Base-by-base conservation (phyloP, 2,888 invertebrate genomes). In the Schizaphis graminum region DNA sequence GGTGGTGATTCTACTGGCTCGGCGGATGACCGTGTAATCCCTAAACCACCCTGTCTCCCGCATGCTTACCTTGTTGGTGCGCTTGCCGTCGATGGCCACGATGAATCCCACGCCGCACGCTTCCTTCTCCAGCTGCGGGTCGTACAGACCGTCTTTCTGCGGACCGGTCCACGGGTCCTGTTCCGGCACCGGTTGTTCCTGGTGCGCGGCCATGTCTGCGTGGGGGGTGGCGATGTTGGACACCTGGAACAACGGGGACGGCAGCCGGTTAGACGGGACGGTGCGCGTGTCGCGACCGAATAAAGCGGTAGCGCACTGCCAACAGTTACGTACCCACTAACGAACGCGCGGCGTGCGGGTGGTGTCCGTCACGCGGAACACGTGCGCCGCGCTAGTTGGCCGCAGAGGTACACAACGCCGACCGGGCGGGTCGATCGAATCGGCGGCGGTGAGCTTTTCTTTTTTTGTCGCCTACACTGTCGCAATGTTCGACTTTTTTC, bases 101-200 rank as follows among this genome's bases (percentile, higher is more conserved):
- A 99, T 98, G 96, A 99, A 99, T 95, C 99, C 99, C 96, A 99
- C 99, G 95, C 99, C 99, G 96, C 99, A 99, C 95, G 99, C 99
- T 96, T 99, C 99, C 96, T 98, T 98, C 96, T 99, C 99, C 96
- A 98, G 97, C 96, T 97, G 97, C 94, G 99, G 99, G 97, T 99
- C 98, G 97, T 99, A 99, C 96, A 99, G 97, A 96, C 99, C 98
- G 97, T 98, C 97, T 96, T 98, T 97, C 96, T 98, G 98, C 92
- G 95, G 95, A 94, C 96, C 97, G 97, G 97, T 97, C 97, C 98
- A 98, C 98, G 93, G 94, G 93, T 95, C 94, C 13, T 57, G 91
- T 24, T 85, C 88, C 2, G n/a, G 77, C 35, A 13, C 92, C 28
- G 56, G 28, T 11, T 67, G 90, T 57, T 53, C n/a, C 41, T n/a